Conservation (phyloP, 2,113 vertebrate genomes). For the Leucoraja erinaceus region DNA sequence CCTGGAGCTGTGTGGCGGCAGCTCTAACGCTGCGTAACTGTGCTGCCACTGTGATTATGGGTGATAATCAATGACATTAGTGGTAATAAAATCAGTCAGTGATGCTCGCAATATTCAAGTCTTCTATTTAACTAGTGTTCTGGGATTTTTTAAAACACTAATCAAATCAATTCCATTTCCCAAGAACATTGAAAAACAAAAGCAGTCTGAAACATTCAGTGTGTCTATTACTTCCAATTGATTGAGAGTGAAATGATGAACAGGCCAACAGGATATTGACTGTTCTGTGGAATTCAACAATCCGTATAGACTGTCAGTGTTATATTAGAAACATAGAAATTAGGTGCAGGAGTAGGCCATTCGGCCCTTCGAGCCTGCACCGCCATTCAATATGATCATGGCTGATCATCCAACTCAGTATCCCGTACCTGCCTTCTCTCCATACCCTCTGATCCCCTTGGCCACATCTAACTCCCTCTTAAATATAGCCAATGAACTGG, state of each 20-base stretch:
- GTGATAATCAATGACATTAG: background rate
- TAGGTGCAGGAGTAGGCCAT: too few relatives aligned
- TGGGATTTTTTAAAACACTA: background rate
- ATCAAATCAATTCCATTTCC: background rate
- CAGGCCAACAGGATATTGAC: background rate
- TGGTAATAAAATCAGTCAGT: background rate
- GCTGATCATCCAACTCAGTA: too few relatives aligned
- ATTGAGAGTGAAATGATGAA: background rate
- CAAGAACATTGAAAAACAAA: background rate
- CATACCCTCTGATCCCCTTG: too few relatives aligned
- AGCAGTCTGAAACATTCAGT: background rate
- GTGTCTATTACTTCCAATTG: background rate
- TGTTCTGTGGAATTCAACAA: background rate
- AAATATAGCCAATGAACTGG: too few relatives aligned
- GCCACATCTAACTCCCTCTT: too few relatives aligned
- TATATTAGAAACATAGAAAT: too few relatives aligned
- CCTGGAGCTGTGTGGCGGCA: too few relatives aligned
- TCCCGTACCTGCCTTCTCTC: too few relatives aligned
- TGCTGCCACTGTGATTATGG: background rate
- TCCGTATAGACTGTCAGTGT: too few relatives aligned
- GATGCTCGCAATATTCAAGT: background rate
- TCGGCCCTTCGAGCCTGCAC: too few relatives aligned
- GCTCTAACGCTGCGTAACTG: too few relatives aligned
- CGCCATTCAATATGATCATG: too few relatives aligned
- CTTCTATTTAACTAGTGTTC: background rate